A percentile compares a stretch with the other conserved stretches of the same genome.
Conservation (phyloP, 2,888 invertebrate species). For the Idaea aversata region DNA sequence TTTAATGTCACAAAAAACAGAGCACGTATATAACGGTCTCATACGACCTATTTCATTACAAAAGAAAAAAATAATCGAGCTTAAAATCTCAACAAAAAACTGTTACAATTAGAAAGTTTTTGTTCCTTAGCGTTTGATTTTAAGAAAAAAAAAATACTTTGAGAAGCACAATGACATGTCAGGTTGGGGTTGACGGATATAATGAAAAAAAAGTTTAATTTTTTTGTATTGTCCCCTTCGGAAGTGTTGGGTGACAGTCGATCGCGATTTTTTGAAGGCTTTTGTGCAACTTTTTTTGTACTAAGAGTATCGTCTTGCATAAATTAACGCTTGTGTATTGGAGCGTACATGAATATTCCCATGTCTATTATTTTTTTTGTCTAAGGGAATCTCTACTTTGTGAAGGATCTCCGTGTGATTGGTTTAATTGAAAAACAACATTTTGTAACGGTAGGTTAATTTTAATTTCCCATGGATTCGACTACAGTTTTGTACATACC, state of each 20-base stretch:
- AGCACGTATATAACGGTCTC: constrained; percentile 41
- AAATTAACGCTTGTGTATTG: constrained; percentile 67
- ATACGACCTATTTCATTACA: constrained; percentile 42
- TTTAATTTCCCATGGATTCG: constrained; percentile 3
- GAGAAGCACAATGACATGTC: constrained; percentile 78
- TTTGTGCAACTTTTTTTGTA: constrained; percentile 55
- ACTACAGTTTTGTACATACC: no score
- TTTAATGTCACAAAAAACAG: neutral
- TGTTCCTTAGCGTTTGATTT: constrained; percentile 62
- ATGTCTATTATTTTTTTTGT: constrained; percentile 57
- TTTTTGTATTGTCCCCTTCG: constrained; percentile 52
- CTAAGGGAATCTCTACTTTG: constrained; percentile 26
- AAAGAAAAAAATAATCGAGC: constrained; percentile 72
- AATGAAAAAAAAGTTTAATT: constrained; percentile 11
- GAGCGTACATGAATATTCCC: constrained; percentile 74
- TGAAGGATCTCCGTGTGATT: constrained; percentile 34
- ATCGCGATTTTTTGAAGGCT: constrained; percentile 72
- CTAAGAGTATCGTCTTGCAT: constrained; percentile 72
- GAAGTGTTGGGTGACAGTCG: constrained; percentile 73
- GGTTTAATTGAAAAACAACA: constrained; percentile 43
- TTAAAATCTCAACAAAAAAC: constrained; percentile 74
- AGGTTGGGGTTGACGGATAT: constrained; percentile 65
- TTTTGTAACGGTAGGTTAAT: constrained; percentile 6
- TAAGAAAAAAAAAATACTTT: constrained; percentile 64
- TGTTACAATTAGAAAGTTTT: constrained; percentile 78